These are phyloP conservation scores for Neotoxoptera formosana DNA, from an alignment of 1,140 invertebrate species.

Conservation along the genomic window DNA sequence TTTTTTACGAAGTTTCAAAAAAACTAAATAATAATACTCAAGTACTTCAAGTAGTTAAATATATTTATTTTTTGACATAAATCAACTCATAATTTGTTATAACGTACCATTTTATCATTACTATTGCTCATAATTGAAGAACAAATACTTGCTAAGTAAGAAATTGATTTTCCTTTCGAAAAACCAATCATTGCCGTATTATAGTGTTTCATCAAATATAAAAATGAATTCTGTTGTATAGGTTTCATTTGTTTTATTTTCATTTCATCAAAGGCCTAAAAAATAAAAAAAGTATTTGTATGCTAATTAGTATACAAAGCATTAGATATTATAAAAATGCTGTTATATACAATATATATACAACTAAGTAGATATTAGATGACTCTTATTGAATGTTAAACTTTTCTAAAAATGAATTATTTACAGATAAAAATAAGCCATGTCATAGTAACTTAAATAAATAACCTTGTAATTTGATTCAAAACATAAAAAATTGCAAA, in stretches of 20 bases:
- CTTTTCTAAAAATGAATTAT: too few species aligned
- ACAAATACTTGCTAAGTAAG: slow-evolving; percentile 29
- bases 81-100: neutral
- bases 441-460: neutral
- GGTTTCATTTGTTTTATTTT: slow-evolving; percentile 29
- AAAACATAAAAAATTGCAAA: neutral
- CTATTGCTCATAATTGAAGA: slow-evolving; percentile 43
- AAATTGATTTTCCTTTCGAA: slow-evolving; percentile 54
- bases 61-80: neutral
- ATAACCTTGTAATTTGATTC: neutral
- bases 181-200: slow-evolving; percentile 37
- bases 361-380: too few species aligned
- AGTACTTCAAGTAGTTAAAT: neutral
- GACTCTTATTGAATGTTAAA: too few species aligned
- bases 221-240: slow-evolving; percentile 37
- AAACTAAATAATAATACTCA: neutral
- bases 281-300: neutral
- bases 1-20: neutral
- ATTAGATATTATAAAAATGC: neutral
- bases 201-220: slow-evolving; percentile 19
- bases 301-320: neutral
- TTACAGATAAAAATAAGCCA: neutral
- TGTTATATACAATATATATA: too few species aligned
- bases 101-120: slow-evolving; percentile 6
- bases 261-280: slow-evolving; percentile 35